phyloP scores from a whole-genome alignment of 2,797 vertebrate genomes.

The Gallirallus australis region DNA sequence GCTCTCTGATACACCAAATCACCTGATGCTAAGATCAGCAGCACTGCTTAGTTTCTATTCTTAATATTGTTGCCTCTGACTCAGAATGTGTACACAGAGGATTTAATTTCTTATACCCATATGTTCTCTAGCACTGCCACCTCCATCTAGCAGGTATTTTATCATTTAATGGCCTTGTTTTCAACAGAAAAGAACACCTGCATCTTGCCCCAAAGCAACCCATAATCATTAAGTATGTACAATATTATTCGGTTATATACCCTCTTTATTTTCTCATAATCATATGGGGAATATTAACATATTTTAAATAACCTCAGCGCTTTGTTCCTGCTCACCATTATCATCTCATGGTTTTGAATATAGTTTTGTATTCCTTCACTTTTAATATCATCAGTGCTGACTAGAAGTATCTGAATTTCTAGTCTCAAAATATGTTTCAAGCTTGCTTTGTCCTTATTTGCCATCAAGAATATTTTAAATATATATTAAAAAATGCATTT shows the following conservation, averaged over 20 bases:
- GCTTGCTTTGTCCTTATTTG: neutral
- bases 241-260: neutral
- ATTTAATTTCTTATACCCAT: neutral
- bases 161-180: neutral
- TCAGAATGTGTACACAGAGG: neutral
- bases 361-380: neutral
- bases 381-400: neutral
- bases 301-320: neutral
- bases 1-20: neutral
- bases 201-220: neutral
- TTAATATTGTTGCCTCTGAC: neutral
- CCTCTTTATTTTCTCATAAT: neutral
- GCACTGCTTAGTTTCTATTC: neutral
- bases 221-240: neutral
- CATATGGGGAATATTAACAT: neutral
- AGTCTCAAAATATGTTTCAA: neutral
- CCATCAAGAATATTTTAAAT: neutral
- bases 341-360: neutral
- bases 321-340: neutral
- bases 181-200: neutral
- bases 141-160: neutral
- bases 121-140: neutral
- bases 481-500: neutral
- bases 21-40: neutral
- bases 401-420: neutral